These are phyloP conservation scores for Tigriopus californicus DNA, from an alignment of 2,888 invertebrate species.

Conservation along the genomic window DNA sequence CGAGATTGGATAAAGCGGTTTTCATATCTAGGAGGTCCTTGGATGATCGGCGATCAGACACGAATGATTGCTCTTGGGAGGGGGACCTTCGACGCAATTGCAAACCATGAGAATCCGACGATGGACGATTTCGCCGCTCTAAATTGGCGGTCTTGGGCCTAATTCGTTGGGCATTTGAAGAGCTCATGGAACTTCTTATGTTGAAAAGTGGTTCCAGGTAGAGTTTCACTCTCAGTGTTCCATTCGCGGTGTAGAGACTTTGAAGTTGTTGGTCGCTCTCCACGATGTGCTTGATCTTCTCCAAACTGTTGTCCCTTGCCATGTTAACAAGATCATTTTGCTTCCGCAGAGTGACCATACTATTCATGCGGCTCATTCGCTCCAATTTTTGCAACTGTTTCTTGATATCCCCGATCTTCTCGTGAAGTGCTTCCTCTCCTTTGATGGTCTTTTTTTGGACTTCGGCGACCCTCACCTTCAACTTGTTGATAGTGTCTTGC, in stretches of 20 bases:
- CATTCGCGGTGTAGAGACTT: neutral
- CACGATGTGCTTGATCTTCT: neutral
- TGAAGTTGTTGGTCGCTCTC: neutral
- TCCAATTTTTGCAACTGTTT: neutral
- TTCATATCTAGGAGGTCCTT: neutral
- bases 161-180: too few relatives aligned
- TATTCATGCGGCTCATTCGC: neutral
- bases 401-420: neutral
- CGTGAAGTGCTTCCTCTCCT: neutral
- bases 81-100: too few relatives aligned
- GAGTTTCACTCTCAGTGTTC: neutral
- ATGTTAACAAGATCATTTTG: neutral
- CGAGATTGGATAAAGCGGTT: neutral
- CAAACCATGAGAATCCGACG: too few relatives aligned
- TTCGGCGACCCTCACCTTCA: neutral
- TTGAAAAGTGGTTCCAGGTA: too few relatives aligned
- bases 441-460: neutral
- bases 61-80: too few relatives aligned
- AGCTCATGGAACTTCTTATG: too few relatives aligned
- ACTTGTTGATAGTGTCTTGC: conserved; percentile 6
- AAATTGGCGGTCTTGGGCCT: too few relatives aligned
- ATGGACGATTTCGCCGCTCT: too few relatives aligned
- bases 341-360: neutral
- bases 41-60: too few relatives aligned
- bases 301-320: neutral